A percentile compares a stretch with the other conserved stretches of the same genome.
Evolutionary conservation across 2,888 invertebrate species (phyloP).

Genomic region (Torymus texanus): DNA sequence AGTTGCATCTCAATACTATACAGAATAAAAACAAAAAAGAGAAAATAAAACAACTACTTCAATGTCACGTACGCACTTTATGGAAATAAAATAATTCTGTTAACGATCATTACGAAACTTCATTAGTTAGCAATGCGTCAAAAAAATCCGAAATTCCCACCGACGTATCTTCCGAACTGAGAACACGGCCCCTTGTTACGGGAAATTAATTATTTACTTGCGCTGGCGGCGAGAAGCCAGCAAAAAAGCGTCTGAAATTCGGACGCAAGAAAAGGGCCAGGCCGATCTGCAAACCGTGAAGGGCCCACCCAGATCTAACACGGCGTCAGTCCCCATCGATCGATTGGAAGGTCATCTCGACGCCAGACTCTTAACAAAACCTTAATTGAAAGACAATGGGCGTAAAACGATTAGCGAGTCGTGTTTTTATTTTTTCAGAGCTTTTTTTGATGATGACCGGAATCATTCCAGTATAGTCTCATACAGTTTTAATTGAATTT

Average conservation of each 20-base stretch:
- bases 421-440: neutral
- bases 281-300: conserved; percentile 44
- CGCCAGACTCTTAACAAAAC: conserved; percentile 52
- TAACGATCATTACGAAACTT: too few species aligned
- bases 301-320: conserved; percentile 61
- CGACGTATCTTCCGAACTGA: too few species aligned
- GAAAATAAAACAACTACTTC: too few species aligned
- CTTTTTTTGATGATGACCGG: neutral
- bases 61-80: too few species aligned
- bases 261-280: neutral
- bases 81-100: too few species aligned
- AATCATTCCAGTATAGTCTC: neutral
- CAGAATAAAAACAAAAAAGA: too few species aligned
- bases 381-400: conserved; percentile 63
- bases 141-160: too few species aligned
- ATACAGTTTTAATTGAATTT: too few species aligned
- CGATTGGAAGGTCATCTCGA: conserved; percentile 50
- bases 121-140: too few species aligned
- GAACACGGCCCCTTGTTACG: conserved; percentile 20
- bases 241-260: conserved; percentile 17
- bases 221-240: neutral
- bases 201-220: conserved; percentile 39
- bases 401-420: conserved; percentile 53
- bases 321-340: conserved; percentile 48
- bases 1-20: too few species aligned